Evolutionary conservation across 2,888 invertebrate species (phyloP), one percentile per base, ranked within the genome.

Genomic region (Lutraria lutraria): DNA sequence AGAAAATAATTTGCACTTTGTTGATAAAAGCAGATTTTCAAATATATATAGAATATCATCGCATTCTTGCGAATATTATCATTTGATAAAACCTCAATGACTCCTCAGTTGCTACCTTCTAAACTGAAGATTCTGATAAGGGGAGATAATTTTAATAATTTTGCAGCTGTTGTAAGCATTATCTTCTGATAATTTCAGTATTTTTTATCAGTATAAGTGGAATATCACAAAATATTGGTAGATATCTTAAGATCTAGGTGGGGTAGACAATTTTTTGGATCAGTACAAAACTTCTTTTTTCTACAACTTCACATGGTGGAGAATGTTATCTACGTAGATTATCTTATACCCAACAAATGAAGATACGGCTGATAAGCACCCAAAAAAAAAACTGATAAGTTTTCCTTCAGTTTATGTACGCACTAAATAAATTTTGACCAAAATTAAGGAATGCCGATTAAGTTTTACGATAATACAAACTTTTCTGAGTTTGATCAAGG

Each of bases 111-210:
- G 56, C 81, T 83, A 86, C 89, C 89, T 89, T 87, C 90, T 83
- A 89, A 89, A 85, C 87, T 85, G 83, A 63, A 92, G 87, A 88
- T 85, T 43, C 63, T 63, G 92, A 92, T 92, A 92, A 91, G 85
- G 92, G 91, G 89, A 89, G 92, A 92, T 92, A 90, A 92, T 90
- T 92, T 92, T 92, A 91, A 92, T 92, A 92, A 91, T 92, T 92
- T 90, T 92, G 92, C 92, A 92, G 92, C 92, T 92, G 92, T 92
- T 90, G 72, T 25, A 34, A 83, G 91, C 86, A 91, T 91, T 91
- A 92, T 92, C 91, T 90, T 34, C 53, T 81, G 91, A 89, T 91
- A 90, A 91, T 90, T 91, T 89, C 87, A 88, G 92, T 91, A 85
- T 80, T 84, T 88, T 85, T 91, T 92, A 92, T 92, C 92, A 87